Evolutionary conservation across 1,140 invertebrate species (phyloP), one percentile per base, ranked within the genome.

Genomic region (Drosophila baimaii): DNA sequence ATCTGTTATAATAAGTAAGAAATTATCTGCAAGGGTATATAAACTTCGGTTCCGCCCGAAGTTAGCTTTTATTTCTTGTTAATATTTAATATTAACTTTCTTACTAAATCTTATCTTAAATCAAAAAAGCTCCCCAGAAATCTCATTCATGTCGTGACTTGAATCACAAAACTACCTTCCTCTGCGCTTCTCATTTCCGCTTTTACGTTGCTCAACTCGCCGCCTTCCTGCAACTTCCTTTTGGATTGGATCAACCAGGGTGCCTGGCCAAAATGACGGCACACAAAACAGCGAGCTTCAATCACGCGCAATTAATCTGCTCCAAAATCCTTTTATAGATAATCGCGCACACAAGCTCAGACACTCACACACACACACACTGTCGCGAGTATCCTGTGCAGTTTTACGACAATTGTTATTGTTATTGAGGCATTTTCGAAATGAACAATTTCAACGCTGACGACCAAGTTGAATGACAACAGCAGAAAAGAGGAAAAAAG

Each of bases 381-480:
- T 52, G 66, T 43, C 51, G 49, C 56, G 68, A 63, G 58, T 81
- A 84, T 89, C 84, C 84, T 89, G 78, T 77, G 85, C 81, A 90
- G 84, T 89, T 89, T 89, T 89, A 89, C 81, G 85, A 85, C 85
- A 89, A 89, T 89, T 89, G 85, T 89, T 89, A 89, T 89, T 90
- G 85, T 89, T 89, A 89, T 89, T 89, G 85, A 90, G 85, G 86
- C 85, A 89, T 89, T 90, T 90, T 86, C 85, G 86, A 89, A 89
- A 90, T 90, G 85, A 90, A 90, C 85, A 89, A 86, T 89, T 89
- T 81, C 75, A 74, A 65, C 85, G 68, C 77, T 90, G 84, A 90
- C 77, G 85, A 90, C 83, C 77, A 72, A 79, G 70, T 76, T 85
- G 81, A 89, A 88, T 88, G 83, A 89, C 80, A 89, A 89, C 68